These are phyloP conservation scores for Mechanitis messenoides DNA, from an alignment of 2,888 invertebrate genomes.

Conservation along the genomic window DNA sequence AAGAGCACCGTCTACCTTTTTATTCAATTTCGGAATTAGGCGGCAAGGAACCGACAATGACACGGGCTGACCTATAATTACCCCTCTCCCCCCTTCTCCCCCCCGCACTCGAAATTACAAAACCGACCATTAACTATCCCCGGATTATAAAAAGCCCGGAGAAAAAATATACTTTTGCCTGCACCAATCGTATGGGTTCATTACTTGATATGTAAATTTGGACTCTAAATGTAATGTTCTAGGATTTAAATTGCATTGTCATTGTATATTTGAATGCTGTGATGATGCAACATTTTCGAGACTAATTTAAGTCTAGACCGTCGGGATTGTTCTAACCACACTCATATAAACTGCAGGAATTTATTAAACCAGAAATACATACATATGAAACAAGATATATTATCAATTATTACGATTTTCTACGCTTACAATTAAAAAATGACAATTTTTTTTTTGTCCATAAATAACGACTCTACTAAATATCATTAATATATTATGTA, in stretches of 20 bases:
- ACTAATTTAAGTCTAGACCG: slow-evolving; percentile 30
- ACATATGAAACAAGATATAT: not conserved
- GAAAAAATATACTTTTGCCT: slow-evolving; percentile 54
- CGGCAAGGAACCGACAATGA: slow-evolving; percentile 66
- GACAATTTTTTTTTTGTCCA: not conserved
- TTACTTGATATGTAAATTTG: slow-evolving; percentile 34
- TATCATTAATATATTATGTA: not conserved
- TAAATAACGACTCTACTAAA: not conserved
- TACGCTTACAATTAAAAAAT: not conserved
- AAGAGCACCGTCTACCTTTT: slow-evolving; percentile 27
- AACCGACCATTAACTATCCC: slow-evolving; percentile 65
- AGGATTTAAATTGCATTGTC: slow-evolving; percentile 11
- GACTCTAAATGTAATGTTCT: slow-evolving; percentile 31
- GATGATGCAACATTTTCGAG: slow-evolving; percentile 31
- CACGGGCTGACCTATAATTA: slow-evolving; percentile 70
- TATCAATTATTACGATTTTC: slow-evolving; percentile 1
- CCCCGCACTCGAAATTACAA: slow-evolving; percentile 60
- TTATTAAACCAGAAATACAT: not conserved
- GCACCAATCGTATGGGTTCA: slow-evolving; percentile 47
- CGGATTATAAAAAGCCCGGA: slow-evolving; percentile 62
- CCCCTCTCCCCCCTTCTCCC: slow-evolving; percentile 44
- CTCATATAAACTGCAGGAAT: slow-evolving; percentile 13
- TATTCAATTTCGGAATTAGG: slow-evolving; percentile 56
- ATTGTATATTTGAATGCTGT: slow-evolving; percentile 17
- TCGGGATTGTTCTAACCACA: slow-evolving; percentile 28